These are phyloP conservation scores for Podarcis lilfordi DNA, from an alignment of 2,797 vertebrate genomes.

Conservation along the genomic window DNA sequence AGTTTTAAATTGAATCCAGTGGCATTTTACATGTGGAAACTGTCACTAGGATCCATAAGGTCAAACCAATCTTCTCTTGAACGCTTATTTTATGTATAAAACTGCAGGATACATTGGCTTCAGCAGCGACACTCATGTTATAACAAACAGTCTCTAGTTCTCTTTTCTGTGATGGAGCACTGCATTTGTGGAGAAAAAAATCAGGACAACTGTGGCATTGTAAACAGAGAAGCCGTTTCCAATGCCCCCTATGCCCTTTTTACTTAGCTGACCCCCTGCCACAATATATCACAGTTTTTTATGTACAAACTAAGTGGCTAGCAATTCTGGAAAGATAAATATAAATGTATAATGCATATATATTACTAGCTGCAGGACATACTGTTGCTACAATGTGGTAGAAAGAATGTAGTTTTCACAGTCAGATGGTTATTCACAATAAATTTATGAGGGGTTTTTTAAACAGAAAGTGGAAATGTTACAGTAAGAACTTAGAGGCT, in stretches of 20 bases:
- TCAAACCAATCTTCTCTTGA: slow-evolving; percentile 7
- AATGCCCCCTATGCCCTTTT: slow-evolving; percentile 40
- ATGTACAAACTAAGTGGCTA: slow-evolving; percentile 35
- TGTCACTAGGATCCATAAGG: background rate
- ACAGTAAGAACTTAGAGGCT: slow-evolving; percentile 47
- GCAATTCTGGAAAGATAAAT: slow-evolving; percentile 49
- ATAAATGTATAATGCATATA: background rate
- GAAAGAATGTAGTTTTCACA: slow-evolving; percentile 27
- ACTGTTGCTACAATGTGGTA: slow-evolving; percentile 31
- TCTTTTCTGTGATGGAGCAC: slow-evolving; percentile 20
- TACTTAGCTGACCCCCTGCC: background rate
- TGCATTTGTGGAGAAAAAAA: slow-evolving; percentile 23
- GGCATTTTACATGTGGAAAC: slow-evolving; percentile 29
- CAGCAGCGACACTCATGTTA: background rate
- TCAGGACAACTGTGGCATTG: slow-evolving; percentile 17
- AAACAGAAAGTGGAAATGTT: slow-evolving; percentile 25
- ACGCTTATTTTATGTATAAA: background rate
- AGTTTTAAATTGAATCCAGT: slow-evolving; percentile 6
- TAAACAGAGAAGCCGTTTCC: slow-evolving; percentile 34
- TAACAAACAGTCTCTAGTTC: slow-evolving; percentile 11
- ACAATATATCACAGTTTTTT: slow-evolving; percentile 17
- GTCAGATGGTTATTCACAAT: slow-evolving; percentile 42
- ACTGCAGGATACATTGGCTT: slow-evolving; percentile 29
- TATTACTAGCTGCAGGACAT: slow-evolving; percentile 33
- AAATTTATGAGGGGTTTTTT: slow-evolving; percentile 33